Percentiles rank a stretch among this genome's conserved stretches.
Conservation (phyloP, 2,113 vertebrate genomes). For the Syngnathus scovelli region DNA sequence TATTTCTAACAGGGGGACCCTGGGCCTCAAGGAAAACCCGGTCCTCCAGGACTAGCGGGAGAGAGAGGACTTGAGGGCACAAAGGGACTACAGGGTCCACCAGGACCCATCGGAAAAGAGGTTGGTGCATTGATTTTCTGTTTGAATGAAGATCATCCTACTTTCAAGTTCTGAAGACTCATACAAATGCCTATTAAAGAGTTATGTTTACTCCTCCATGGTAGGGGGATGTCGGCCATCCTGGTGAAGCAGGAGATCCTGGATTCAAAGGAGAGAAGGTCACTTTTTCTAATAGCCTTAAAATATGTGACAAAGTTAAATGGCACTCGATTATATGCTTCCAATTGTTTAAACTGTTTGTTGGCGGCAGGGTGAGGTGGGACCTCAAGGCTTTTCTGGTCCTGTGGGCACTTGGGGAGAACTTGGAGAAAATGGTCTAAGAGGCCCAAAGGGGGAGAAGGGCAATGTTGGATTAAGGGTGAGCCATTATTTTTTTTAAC, state of each 20-base stretch:
- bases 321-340: background rate
- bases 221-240: constrained; percentile 66
- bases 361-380: constrained; percentile 70
- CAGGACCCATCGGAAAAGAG: constrained; percentile 72
- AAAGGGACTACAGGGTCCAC: constrained; percentile 61
- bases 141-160: background rate
- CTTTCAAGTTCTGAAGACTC: background rate
- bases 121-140: constrained; percentile 46
- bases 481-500: constrained; percentile 17
- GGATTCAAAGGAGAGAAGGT: constrained; percentile 77
- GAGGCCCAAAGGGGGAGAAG: constrained; percentile 76
- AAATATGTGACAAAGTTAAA: background rate
- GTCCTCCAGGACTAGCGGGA: constrained; percentile 64
- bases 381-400: constrained; percentile 69
- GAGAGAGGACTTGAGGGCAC: constrained; percentile 68
- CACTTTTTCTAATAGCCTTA: background rate
- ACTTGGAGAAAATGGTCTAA: constrained; percentile 64
- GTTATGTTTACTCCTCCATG: background rate
- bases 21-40: constrained; percentile 66
- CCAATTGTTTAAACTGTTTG: constrained; percentile 8
- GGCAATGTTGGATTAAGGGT: constrained; percentile 74
- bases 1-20: constrained; percentile 68
- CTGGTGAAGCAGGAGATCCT: constrained; percentile 69
- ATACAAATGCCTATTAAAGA: too few species aligned
- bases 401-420: constrained; percentile 70